phyloP scores from a whole-genome alignment of 2,113 vertebrate genomes.

The Antechinus stuartii region DNA sequence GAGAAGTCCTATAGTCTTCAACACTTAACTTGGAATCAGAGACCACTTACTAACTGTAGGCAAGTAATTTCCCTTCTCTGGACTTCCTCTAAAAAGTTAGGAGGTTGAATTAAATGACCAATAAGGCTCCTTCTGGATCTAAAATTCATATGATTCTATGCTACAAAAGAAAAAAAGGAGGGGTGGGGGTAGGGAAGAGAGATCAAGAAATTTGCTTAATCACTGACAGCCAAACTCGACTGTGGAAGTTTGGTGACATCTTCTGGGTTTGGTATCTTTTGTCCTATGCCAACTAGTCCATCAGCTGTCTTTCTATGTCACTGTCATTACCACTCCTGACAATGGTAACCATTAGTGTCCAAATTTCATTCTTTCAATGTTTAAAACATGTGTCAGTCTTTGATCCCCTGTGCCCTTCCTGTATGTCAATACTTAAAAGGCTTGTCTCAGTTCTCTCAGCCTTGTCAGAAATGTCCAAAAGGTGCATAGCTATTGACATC shows the following conservation, averaged over 20 bases:
- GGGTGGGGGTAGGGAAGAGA: neutral
- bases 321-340: slow-evolving; percentile 54
- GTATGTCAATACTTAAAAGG: slow-evolving; percentile 60
- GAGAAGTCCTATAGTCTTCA: neutral
- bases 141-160: neutral
- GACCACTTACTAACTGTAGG: neutral
- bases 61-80: neutral
- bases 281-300: slow-evolving; percentile 57
- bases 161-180: neutral
- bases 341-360: slow-evolving; percentile 70
- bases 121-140: neutral
- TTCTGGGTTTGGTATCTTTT: slow-evolving; percentile 13
- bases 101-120: neutral
- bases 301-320: slow-evolving; percentile 32
- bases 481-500: slow-evolving; percentile 58
- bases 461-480: slow-evolving; percentile 65
- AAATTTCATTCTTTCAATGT: slow-evolving; percentile 58
- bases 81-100: neutral
- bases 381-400: slow-evolving; percentile 65
- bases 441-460: slow-evolving; percentile 42
- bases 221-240: slow-evolving; percentile 33
- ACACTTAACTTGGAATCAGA: neutral
- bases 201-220: slow-evolving; percentile 9
- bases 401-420: slow-evolving; percentile 57
- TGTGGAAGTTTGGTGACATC: slow-evolving; percentile 51